Evolutionary conservation across 2,888 invertebrate genomes (phyloP), one percentile per base, ranked within the genome.

Genomic region (Epistrophe grossulariae): DNA sequence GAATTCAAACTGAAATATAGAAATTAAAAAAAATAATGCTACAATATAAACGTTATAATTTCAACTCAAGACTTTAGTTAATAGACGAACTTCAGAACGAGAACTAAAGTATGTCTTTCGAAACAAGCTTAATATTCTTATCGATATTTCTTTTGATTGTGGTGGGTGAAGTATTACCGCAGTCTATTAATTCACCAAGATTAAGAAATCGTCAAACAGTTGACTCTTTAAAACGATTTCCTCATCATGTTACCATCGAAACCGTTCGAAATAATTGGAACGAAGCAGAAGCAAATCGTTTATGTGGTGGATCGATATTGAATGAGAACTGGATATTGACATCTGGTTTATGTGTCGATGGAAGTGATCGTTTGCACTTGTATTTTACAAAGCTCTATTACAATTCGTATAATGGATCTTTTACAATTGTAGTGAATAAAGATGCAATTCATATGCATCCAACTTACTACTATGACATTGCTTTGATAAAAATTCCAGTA

Each of bases 221-320:
- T 28, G 80, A 84, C 38, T 80, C 80, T 0, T 15, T 88, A 6
- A 40, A 59, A 19, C 68, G 80, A 40, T 88, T 88, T 45, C 88
- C 84, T 0, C 83, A 88, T 74, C 80, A 88, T 50, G 88, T 88
- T 4, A 84, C 74, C 10, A 74, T 80, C 11, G 55, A 50, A 17
- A 50, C 45, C 11, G 38, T 0, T 13, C n/a, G n/a, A n/a, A 13
- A 17, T 15, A 15, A 11, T 55, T 4, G 13, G 4, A 11, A 60
- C 5, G n/a, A n/a, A 17, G 38, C 9, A 0, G n/a, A 3, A 5
- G 3, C 24, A 24, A 0, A 11, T 35, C 28, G n/a, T 4, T 9
- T 38, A 4, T 88, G 88, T 48, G 64, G 77, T 35, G 89, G 88
- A 60, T 80, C 89, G 7, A 79, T 89, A n/a, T 19, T 89, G n/a